Conservation (phyloP, 2,888 invertebrate genomes). For the Melangyna quadrimaculata region DNA sequence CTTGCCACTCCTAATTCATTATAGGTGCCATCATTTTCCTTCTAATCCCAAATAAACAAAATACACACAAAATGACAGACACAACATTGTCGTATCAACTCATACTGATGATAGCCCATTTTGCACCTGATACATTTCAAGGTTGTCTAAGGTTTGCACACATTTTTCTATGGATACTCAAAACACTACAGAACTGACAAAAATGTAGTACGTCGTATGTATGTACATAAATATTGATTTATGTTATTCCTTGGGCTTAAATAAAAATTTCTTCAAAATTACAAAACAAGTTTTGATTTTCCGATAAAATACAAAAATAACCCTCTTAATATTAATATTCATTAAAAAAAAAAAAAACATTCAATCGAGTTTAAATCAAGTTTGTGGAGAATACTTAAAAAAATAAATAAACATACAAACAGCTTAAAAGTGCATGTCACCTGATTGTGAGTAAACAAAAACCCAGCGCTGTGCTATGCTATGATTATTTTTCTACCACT, state of each 20-base stretch:
- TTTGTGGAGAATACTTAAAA: neutral
- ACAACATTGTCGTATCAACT: too few relatives aligned
- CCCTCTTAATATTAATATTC: neutral
- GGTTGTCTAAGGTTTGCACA: too few relatives aligned
- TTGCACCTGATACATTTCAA: too few relatives aligned
- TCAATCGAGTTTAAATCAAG: neutral
- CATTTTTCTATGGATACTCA: too few relatives aligned
- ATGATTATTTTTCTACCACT: neutral
- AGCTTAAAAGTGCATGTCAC: neutral
- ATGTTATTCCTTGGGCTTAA: neutral
- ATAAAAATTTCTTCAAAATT: too few relatives aligned
- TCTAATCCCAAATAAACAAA: too few relatives aligned
- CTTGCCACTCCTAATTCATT: too few relatives aligned
- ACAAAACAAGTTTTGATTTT: neutral
- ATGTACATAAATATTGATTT: neutral
- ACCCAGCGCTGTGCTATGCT: neutral
- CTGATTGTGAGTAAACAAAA: neutral
- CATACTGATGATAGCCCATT: too few relatives aligned
- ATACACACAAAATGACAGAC: too few relatives aligned
- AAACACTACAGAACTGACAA: too few relatives aligned
- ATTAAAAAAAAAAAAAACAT: neutral
- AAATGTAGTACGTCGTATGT: too few relatives aligned
- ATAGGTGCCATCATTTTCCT: too few relatives aligned
- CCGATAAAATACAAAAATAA: neutral
- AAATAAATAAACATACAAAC: neutral